Evolutionary conservation across 2,797 vertebrate genomes (phyloP), one percentile per base, ranked within the genome.

Genomic region (Discoglossus pictus): DNA sequence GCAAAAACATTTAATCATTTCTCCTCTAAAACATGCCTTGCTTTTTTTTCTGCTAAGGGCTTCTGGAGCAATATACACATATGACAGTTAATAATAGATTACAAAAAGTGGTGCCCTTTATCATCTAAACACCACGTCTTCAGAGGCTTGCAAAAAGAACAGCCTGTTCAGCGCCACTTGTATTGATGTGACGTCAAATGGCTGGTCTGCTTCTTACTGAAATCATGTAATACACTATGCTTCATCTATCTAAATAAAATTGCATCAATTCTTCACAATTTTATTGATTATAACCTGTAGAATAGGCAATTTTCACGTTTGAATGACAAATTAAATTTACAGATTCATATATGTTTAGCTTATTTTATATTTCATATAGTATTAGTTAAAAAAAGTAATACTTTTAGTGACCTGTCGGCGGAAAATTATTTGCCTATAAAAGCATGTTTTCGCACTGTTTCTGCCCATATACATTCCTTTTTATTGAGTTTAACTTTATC

Each of bases 71-170:
- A 76, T 60, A 74, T 21, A 58, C 66, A 55, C 31, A 51, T 50
- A 55, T 8, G 65, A 80, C 75, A 80, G 78, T 83, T 82, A 85
- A 83, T 82, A 84, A 82, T 42, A 81, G 75, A 82, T 78, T 79
- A 83, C 76, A 82, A 80, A 86, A 84, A 76, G 34, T 62, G 68
- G 44, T 78, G 75, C 64, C 79, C 78, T 83, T 87, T 82, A 82
- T 86, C 76, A 79, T 82, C 63, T 71, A 76, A 80, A 78, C 61
- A 75, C 67, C 65, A 73, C 65, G 72, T 76, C 79, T 84, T 83
- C 67, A 75, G 82, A 76, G 76, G 56, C 43, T 78, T 75, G 70
- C 70, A 76, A 77, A 82, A 42, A 82, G 72, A 80, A 78, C 76
- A 76, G 59, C 75, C 72, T 85, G 75, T 72, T 76, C 65, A 58